Evolutionary conservation across 2,113 vertebrate genomes (phyloP), one percentile per base, ranked within the genome.

Genomic region (Mionectes macconnelli): DNA sequence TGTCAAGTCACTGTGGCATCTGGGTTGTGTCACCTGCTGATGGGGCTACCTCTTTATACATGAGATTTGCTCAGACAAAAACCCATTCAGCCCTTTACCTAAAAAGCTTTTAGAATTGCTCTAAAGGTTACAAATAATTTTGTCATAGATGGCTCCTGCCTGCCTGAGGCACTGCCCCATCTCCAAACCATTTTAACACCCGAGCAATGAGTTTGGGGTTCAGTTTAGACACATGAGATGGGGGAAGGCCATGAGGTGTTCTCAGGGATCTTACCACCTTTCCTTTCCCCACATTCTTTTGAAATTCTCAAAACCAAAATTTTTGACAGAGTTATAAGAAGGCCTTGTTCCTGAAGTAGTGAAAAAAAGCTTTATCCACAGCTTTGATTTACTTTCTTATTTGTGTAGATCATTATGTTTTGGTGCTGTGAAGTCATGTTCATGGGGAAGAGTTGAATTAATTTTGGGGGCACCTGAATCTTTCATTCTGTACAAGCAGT

Each of bases 11-110:
- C 83, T 45, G 62, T 86, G 85, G 80, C 89, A 63, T 97, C 96
- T 97, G 96, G 94, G 87, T 95, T 97, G 68, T 94, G 93, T 96
- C 96, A 95, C 80, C 94, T 87, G 66, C 84, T 78, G 78, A 68
- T 55, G 39, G 67, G 69, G 83, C 87, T 80, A 16, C 40, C 66
- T 67, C 68, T 81, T 83, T 49, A 18, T 40, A 22, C 0, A 0
- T 66, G 40, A 66, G 53, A 66, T 57, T 63, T 59, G 31, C 78
- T 85, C 84, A 82, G 63, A 74, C 92, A 89, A 66, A 94, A 93
- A 78, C 28, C 53, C 59, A 55, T 49, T 55, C 66, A 86, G 15
- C 40, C 27, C 59, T 72, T 84, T 49, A 22, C 55, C 56, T 93
- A 12, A 47, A 78, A 84, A 84, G n/a, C 44, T 82, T 81, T 78